A percentile compares a stretch with the other conserved stretches of the same genome.
Evolutionary conservation across 2,797 vertebrate species (phyloP).

Genomic region (Lerista edwardsae): DNA sequence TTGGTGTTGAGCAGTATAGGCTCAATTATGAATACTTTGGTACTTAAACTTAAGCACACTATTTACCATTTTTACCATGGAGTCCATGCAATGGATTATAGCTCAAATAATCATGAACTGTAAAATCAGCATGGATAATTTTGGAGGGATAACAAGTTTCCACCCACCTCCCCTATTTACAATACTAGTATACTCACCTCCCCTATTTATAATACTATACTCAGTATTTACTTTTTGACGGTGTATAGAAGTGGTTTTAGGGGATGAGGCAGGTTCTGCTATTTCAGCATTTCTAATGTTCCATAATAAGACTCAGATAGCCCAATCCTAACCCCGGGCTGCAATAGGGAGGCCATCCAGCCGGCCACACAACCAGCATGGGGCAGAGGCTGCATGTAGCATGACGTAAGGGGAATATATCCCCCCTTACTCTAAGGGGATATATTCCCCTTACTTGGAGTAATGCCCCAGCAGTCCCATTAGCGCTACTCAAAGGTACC

Average conservation of each 20-base stretch:
- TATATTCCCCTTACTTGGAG: too few species aligned
- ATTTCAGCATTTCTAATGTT: background rate
- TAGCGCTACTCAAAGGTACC: too few species aligned
- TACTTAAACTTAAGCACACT: background rate
- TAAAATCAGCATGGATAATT: background rate
- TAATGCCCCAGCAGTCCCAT: too few species aligned
- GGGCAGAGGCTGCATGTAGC: too few species aligned
- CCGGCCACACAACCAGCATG: too few species aligned
- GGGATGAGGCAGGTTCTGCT: background rate
- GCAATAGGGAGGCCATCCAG: too few species aligned
- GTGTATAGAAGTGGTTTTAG: background rate
- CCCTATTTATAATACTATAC: background rate
- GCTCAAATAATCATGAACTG: background rate
- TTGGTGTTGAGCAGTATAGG: background rate
- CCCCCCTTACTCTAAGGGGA: too few species aligned
- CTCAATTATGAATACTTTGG: background rate
- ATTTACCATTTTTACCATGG: background rate
- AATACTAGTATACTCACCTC: background rate
- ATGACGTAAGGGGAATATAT: too few species aligned
- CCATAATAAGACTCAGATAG: too few species aligned
- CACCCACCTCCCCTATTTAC: background rate
- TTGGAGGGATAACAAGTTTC: background rate
- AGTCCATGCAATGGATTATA: rapidly evolving
- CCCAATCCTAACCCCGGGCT: too few species aligned
- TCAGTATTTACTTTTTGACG: background rate